Conservation (phyloP, 2,113 vertebrate genomes). For the Mastomys natalensis region DNA sequence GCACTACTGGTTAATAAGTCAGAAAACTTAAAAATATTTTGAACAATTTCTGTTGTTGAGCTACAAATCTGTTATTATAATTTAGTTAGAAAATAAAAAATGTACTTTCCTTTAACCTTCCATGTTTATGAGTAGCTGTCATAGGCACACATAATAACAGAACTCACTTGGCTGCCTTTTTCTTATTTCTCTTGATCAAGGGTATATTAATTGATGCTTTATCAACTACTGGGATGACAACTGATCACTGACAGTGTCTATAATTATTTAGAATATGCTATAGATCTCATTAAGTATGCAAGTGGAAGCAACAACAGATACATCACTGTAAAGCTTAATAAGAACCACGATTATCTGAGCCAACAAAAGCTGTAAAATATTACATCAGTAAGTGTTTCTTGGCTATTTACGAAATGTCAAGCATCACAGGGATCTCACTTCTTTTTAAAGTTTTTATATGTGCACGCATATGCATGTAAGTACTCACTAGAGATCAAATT, state of each 20-base stretch:
- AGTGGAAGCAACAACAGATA: conserved; percentile 9
- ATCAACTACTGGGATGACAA: conserved; percentile 15
- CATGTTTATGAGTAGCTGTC: not conserved
- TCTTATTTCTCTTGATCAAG: conserved; percentile 41
- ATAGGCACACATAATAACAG: not conserved
- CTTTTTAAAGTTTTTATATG: not conserved
- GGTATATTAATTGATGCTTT: conserved; percentile 40
- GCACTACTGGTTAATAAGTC: conserved; percentile 21
- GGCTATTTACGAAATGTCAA: conserved; percentile 18
- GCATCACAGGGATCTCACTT: not conserved
- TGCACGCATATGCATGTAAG: not conserved
- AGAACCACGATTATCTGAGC: not conserved
- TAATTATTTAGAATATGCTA: conserved; percentile 41
- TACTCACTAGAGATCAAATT: not conserved
- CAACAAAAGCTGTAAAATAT: conserved; percentile 34
- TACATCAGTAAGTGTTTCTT: conserved; percentile 35
- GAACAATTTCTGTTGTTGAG: not conserved
- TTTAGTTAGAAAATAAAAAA: not conserved
- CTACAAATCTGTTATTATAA: conserved; percentile 27
- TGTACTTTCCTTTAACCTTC: not conserved
- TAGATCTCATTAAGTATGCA: conserved; percentile 32
- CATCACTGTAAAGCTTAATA: not conserved
- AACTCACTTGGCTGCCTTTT: not conserved
- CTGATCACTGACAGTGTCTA: conserved; percentile 23
- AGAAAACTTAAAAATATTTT: conserved; percentile 48